These are phyloP conservation scores for Notothenia rossii DNA, from an alignment of 2,113 vertebrate genomes.

Conservation along the genomic window DNA sequence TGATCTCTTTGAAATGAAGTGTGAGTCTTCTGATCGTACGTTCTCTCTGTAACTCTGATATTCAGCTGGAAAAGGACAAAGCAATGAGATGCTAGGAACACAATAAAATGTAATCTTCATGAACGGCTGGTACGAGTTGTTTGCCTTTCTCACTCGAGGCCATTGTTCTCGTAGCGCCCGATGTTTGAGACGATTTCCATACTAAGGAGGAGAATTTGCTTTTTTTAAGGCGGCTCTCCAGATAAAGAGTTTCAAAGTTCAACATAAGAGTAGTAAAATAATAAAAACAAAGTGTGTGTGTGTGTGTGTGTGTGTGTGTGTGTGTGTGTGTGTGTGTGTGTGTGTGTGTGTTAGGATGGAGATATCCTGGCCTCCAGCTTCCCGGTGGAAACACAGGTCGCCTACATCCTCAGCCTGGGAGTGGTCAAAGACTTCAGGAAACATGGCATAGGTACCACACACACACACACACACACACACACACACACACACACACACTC, in stretches of 20 bases:
- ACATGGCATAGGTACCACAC: slow-evolving; percentile 97
- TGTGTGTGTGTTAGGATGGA: slow-evolving; percentile 88
- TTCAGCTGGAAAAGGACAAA: too few species aligned
- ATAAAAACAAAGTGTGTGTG: too few species aligned
- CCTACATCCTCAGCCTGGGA: slow-evolving; percentile 97
- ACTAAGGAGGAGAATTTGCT: slow-evolving; percentile 15
- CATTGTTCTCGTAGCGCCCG: neutral
- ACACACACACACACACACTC: too few species aligned
- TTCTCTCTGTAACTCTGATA: too few species aligned
- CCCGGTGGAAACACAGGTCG: slow-evolving; percentile 96
- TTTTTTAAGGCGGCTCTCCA: neutral
- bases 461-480: neutral
- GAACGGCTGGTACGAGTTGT: too few species aligned
- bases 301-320: neutral
- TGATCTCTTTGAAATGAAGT: too few species aligned
- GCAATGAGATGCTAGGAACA: too few species aligned
- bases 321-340: neutral
- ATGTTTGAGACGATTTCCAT: neutral
- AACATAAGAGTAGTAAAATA: too few species aligned
- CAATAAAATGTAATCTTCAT: too few species aligned
- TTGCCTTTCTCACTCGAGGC: neutral
- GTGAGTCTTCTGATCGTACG: too few species aligned
- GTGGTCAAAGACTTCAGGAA: slow-evolving; percentile 99
- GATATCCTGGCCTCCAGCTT: slow-evolving; percentile 98
- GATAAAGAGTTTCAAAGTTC: neutral